These are phyloP conservation scores for Telmatherina bonti DNA, from an alignment of 2,797 vertebrate genomes.

Conservation along the genomic window DNA sequence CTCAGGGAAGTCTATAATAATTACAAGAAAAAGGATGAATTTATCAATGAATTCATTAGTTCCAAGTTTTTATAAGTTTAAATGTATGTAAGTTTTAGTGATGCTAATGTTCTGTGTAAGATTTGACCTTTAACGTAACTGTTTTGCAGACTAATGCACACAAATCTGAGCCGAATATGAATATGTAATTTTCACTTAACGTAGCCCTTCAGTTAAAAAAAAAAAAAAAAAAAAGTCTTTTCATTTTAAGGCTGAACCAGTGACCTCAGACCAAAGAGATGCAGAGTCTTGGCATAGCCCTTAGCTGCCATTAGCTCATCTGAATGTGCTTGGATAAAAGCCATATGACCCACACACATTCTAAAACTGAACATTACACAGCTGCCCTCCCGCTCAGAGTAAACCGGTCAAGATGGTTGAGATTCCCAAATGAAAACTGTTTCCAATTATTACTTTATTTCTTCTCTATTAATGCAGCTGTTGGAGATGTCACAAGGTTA, in stretches of 20 bases:
- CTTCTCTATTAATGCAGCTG: slow-evolving; percentile 28
- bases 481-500: slow-evolving; percentile 19
- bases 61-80: no score
- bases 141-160: slow-evolving; percentile 10
- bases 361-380: slow-evolving; percentile 52
- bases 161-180: slow-evolving; percentile 1
- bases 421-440: slow-evolving; percentile 62
- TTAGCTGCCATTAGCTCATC: slow-evolving; percentile 68
- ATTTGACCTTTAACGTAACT: slow-evolving; percentile 12
- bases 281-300: slow-evolving; percentile 58
- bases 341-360: slow-evolving; percentile 68
- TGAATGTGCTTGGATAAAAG: slow-evolving; percentile 73
- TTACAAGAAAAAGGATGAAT: background rate
- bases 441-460: slow-evolving; percentile 65
- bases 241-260: slow-evolving; percentile 35
- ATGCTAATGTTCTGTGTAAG: background rate
- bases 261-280: slow-evolving; percentile 48
- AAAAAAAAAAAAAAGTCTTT: slow-evolving; percentile 1
- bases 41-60: background rate
- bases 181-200: slow-evolving; percentile 17
- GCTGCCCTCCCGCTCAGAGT: slow-evolving; percentile 35
- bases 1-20: background rate
- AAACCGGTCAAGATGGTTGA: slow-evolving; percentile 58
- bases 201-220: background rate
- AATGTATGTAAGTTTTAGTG: no score